Conservation (phyloP, 2,888 invertebrate species). For the Trimorus sp. region DNA sequence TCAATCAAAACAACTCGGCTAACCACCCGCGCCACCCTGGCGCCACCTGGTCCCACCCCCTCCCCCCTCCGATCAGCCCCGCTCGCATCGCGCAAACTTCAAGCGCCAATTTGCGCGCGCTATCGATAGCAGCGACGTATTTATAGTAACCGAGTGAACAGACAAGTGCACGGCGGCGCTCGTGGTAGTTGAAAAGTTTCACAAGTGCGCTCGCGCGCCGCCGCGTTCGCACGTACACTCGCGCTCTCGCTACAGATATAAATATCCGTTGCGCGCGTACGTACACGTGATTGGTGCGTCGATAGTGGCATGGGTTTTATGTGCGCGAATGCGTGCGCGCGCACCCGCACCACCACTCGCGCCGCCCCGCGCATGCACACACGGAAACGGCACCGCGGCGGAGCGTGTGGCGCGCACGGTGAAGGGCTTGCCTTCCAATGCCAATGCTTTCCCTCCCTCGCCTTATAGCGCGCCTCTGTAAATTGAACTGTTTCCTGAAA, state of each 20-base stretch:
- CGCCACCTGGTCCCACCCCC: no score
- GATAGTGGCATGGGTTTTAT: slow-evolving; percentile 30
- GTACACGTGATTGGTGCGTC: slow-evolving; percentile 55
- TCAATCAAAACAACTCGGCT: no score
- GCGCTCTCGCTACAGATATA: slow-evolving; percentile 57
- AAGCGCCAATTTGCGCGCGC: slow-evolving; percentile 27
- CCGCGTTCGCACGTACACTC: slow-evolving; percentile 40
- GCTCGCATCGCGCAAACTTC: neutral
- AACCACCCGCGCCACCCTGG: no score
- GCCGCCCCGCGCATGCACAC: neutral
- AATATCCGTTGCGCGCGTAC: slow-evolving; percentile 65
- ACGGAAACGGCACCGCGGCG: slow-evolving; percentile 19
- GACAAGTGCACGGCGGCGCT: slow-evolving; percentile 52
- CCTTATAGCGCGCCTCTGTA: slow-evolving; percentile 35
- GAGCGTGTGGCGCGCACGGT: slow-evolving; percentile 57
- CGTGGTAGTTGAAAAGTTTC: slow-evolving; percentile 66
- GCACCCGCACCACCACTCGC: slow-evolving; percentile 49
- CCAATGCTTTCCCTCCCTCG: slow-evolving; percentile 62
- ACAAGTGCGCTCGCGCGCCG: slow-evolving; percentile 40
- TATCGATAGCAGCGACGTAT: slow-evolving; percentile 39
- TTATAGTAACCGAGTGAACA: slow-evolving; percentile 39
- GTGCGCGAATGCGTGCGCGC: slow-evolving; percentile 53
- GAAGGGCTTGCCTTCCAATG: slow-evolving; percentile 63
- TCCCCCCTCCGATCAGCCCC: no score
- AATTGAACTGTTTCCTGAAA: slow-evolving; percentile 8